These are phyloP conservation scores for Avahi laniger DNA, from an alignment of 2,797 vertebrate genomes.

Conservation along the genomic window DNA sequence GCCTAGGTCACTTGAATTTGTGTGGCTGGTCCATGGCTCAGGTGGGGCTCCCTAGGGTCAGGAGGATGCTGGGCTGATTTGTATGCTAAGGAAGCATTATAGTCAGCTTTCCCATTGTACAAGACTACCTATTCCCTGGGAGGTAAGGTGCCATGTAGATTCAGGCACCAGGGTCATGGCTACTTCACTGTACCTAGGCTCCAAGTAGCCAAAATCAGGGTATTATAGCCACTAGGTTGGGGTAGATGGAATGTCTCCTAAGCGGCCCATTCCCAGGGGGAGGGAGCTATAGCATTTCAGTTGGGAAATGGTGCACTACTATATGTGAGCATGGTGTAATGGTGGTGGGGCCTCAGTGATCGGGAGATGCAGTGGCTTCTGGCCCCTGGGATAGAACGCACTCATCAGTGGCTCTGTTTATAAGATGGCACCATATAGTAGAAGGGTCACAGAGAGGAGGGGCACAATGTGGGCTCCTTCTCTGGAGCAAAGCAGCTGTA, in stretches of 20 bases:
- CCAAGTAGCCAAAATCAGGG: neutral
- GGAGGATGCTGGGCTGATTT: neutral
- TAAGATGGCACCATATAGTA: neutral
- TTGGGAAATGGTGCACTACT: neutral
- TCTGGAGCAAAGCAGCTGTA: neutral
- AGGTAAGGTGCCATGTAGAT: neutral
- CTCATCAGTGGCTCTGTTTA: neutral
- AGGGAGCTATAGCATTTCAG: neutral
- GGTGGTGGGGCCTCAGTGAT: neutral
- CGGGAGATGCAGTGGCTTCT: neutral
- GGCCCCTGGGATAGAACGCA: neutral
- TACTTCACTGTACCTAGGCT: neutral
- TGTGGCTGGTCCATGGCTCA: neutral
- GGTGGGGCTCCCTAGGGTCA: neutral
- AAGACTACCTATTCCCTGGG: neutral
- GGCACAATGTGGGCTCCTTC: neutral
- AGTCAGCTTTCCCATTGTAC: neutral
- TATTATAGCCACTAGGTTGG: neutral
- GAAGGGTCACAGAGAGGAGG: neutral
- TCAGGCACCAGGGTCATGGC: neutral
- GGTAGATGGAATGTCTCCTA: neutral
- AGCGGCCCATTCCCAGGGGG: neutral
- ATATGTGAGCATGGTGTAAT: neutral
- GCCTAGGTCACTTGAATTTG: neutral
- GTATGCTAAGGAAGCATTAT: neutral